Conservation (phyloP, 1,140 invertebrate species). For the Camponotus vicinus region DNA sequence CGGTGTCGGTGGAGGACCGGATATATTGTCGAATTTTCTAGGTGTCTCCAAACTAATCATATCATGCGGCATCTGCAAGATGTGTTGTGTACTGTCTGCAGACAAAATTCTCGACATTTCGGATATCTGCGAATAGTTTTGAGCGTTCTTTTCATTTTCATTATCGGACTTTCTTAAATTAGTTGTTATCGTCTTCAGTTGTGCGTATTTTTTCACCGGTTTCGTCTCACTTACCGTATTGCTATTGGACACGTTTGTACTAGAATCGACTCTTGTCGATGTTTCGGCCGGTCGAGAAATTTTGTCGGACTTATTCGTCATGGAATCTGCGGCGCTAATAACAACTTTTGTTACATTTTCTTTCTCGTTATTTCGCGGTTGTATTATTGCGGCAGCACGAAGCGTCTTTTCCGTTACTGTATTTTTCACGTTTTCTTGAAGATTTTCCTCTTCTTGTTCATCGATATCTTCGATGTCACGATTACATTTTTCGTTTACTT, state of each 20-base stretch:
- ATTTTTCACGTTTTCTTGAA: not conserved
- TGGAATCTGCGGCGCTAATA: not conserved
- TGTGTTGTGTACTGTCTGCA: slow-evolving; percentile 57
- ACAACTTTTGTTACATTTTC: not conserved
- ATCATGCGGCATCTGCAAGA: slow-evolving; percentile 63
- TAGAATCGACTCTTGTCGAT: not conserved
- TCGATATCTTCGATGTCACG: not conserved
- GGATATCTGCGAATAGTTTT: slow-evolving; percentile 1
- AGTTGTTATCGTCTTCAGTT: slow-evolving; percentile 78
- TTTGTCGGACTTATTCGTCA: not conserved
- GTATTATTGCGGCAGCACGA: not conserved
- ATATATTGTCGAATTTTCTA: slow-evolving; percentile 75
- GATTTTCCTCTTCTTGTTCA: not conserved
- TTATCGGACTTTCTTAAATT: slow-evolving; percentile 52
- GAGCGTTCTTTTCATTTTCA: slow-evolving; percentile 22
- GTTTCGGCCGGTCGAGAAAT: not conserved
- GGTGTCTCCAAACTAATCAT: slow-evolving; percentile 80
- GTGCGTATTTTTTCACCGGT: slow-evolving; percentile 80
- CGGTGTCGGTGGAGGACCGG: slow-evolving; percentile 82
- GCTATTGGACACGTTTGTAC: not conserved
- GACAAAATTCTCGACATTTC: slow-evolving; percentile 66
- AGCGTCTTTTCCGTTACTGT: not conserved
- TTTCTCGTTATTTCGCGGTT: not conserved
- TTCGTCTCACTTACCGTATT: slow-evolving; percentile 65
- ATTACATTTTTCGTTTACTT: not conserved